These are phyloP conservation scores for Xestobium rufovillosum DNA, from an alignment of 2,888 invertebrate species.

Conservation along the genomic window DNA sequence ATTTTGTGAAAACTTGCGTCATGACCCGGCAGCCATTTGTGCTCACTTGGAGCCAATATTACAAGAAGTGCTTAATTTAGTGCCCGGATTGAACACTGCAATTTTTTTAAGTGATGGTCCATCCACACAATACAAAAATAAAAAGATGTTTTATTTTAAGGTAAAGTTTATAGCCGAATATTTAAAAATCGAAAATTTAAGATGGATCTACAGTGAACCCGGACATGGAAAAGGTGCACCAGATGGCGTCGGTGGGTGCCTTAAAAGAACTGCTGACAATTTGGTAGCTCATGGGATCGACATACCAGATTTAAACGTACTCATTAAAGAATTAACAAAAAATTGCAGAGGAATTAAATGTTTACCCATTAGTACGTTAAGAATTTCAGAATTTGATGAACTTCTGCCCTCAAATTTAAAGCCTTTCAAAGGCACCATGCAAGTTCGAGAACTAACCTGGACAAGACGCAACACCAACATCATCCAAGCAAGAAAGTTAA, in stretches of 20 bases:
- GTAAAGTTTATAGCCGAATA: conserved; percentile 4
- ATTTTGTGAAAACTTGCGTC: too few species aligned
- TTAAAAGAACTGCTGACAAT: conserved; percentile 13
- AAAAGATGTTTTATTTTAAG: conserved; percentile 13
- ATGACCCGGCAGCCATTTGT: too few species aligned
- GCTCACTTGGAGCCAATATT: too few species aligned
- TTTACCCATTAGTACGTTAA: too few species aligned
- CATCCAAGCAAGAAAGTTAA: too few species aligned
- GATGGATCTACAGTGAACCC: conserved; percentile 10
- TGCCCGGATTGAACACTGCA: too few species aligned
- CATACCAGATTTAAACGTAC: conserved; percentile 8
- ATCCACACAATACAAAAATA: conserved; percentile 14
- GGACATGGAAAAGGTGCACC: conserved; percentile 15
- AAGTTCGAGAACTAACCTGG: conserved; percentile 5
- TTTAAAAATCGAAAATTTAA: conserved; percentile 2
- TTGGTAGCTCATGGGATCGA: conserved; percentile 7
- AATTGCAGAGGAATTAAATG: too few species aligned
- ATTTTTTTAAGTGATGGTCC: conserved; percentile 12
- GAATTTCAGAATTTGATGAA: conserved; percentile 6
- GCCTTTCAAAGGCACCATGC: conserved; percentile 10
- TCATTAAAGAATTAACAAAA: too few species aligned
- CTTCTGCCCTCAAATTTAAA: conserved; percentile 6
- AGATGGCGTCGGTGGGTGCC: conserved; percentile 13
- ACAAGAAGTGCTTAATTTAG: too few species aligned
- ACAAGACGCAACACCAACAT: too few species aligned